Evolutionary conservation across 1,140 invertebrate genomes (phyloP), one percentile per base, ranked within the genome.

Genomic region (Macrosteles quadrilineatus): DNA sequence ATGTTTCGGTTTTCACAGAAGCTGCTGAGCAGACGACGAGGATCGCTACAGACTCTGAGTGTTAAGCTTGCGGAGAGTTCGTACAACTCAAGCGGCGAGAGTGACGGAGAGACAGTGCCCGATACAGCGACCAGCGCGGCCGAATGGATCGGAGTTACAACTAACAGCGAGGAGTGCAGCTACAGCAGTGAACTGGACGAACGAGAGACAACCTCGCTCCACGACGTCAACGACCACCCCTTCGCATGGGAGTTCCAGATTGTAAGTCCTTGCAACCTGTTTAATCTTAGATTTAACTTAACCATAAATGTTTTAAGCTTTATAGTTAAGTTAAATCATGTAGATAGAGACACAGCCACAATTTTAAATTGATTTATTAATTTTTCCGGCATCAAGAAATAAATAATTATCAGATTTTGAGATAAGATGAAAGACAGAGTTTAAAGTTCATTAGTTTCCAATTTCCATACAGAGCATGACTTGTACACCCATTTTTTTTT

Each of bases 81-180:
- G 17, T 71, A 55, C 53, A 69, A 74, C 55, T 74, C 74, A 1
- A 72, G 72, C 43, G 72, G 81, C 57, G 81, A 82, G 63, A 87
- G 85, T 67, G 84, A 84, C 73, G 78, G 79, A 27, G 81, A 80
- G 19, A 82, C 81, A 2, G 85, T 85, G 75, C 82, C 80, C 12
- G 74, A 74, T 27, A 74, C 68, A 68, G 73, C 67, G 47, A 89
- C 89, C 62, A 91, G 90, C 14, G 89, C 90, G 64, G 88, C 88
- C 50, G 92, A 95, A 78, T 94, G 91, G 91, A 87, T 87, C 85
- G 92, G 81, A 77, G 83, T 94, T 68, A 94, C 92, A 14, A 93
- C 92, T 62, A 95, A 95, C 78, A 93, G 91, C 79, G 90, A 90
- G 77, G 92, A 94, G 67, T 92, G 90, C 76, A 93, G 91, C 77